phyloP scores from a whole-genome alignment of 1,140 invertebrate species.

The Drosophila azteca region DNA sequence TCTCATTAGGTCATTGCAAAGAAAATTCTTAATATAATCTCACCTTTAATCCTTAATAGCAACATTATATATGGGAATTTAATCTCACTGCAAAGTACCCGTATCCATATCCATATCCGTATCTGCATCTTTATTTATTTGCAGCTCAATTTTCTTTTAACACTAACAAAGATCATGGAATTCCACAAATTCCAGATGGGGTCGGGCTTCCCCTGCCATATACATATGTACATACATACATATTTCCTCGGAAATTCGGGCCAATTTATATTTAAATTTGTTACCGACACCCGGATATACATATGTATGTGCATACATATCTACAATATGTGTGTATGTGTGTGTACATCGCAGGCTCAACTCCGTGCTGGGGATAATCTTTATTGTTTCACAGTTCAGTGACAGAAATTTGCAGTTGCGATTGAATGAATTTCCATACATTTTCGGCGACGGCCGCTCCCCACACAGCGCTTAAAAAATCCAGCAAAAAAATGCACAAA shows the following conservation, averaged over 20 bases:
- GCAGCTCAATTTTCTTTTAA: conserved; percentile 5
- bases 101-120: no score
- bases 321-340: no score
- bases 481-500: conserved; percentile 21
- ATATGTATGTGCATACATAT: conserved; percentile 27
- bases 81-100: no score
- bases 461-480: not conserved
- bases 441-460: conserved; percentile 7
- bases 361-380: conserved; percentile 50
- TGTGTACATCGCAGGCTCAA: conserved; percentile 20
- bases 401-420: conserved; percentile 57
- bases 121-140: not conserved
- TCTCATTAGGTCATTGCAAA: no score
- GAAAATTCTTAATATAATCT: no score
- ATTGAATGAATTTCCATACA: conserved; percentile 53
- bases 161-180: no score
- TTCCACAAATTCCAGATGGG: no score
- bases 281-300: conserved; percentile 45
- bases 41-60: no score
- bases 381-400: conserved; percentile 60
- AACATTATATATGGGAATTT: no score
- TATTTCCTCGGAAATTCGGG: no score
- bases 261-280: conserved; percentile 35
- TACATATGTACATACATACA: no score
- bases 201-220: no score